Evolutionary conservation across 1,140 invertebrate genomes (phyloP), one percentile per base, ranked within the genome.

Genomic region (Nixonia krombeini): DNA sequence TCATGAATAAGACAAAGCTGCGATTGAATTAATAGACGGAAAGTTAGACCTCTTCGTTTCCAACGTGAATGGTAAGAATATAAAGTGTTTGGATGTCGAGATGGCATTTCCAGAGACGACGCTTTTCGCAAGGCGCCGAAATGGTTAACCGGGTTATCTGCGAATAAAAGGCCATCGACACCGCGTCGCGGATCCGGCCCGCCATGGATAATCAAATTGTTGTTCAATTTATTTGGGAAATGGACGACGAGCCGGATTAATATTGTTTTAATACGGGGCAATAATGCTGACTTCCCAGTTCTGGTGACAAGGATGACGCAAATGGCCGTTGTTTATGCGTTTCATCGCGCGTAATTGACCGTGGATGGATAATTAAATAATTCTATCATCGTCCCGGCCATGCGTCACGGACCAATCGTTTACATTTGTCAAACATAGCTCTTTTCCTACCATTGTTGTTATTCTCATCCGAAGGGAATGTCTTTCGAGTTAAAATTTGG

Each of bases 211-310:
- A 63, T 63, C 46, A 55, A 56, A 45, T 63, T 63, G 59, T 55
- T 63, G 61, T 56, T 64, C 52, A 64, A 64, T 64, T 40, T 64
- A 56, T 42, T 53, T 57, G 53, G 44, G 38, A 58, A 65, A 56
- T 44, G 55, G 45, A 50, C 56, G 29, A 63, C 50, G 29, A n/a
- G n/a, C n/a, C 44, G 17, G 38, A 63, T 63, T 63, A 63, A 49
- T 38, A 44, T 63, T 38, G 33, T 63, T 63, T 53, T 56, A 63
- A 56, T 25, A 16, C 3, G 46, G 55, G 49, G 41, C 44, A 26
- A 62, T 44, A 16, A 26, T 16, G 38, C 45, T 33, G 42, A 55
- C 50, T 55, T 45, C n/a, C n/a, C n/a, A n/a, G n/a, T n/a, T n/a
- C n/a, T n/a, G n/a, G n/a, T n/a, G n/a, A n/a, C n/a, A n/a, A n/a